Percentiles rank a stretch among this genome's conserved stretches.
Evolutionary conservation across 2,888 invertebrate genomes (phyloP).

Genomic region (Erebia aethiops): DNA sequence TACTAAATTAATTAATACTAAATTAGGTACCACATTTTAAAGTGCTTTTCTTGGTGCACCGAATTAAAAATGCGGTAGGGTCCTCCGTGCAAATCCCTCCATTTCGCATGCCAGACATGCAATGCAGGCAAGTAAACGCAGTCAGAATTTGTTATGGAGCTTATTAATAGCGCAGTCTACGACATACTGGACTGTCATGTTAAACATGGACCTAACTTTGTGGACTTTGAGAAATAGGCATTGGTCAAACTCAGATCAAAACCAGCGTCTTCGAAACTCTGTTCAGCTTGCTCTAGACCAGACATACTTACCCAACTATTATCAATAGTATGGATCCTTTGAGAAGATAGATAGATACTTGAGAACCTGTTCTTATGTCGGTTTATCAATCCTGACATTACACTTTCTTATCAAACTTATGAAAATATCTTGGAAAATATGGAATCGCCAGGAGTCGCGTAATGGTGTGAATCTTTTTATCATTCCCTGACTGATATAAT

Average conservation of each 20-base stretch:
- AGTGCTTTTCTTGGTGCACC: conserved; percentile 20
- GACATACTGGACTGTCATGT: conserved; percentile 36
- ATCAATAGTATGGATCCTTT: too few relatives aligned
- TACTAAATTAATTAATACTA: neutral
- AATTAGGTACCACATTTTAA: conserved; percentile 22
- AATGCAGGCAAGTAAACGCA: conserved; percentile 39
- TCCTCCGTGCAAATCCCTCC: conserved; percentile 37
- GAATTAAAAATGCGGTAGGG: conserved; percentile 35
- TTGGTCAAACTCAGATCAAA: neutral
- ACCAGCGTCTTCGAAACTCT: neutral
- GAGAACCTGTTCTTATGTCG: too few relatives aligned
- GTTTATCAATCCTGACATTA: too few relatives aligned
- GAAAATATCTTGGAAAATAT: too few relatives aligned
- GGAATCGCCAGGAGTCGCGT: too few relatives aligned
- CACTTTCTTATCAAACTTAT: too few relatives aligned
- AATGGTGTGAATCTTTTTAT: neutral
- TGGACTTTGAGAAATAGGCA: conserved; percentile 5
- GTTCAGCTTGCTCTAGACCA: neutral
- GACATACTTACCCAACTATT: too few relatives aligned
- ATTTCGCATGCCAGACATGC: conserved; percentile 39
- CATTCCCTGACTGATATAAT: neutral
- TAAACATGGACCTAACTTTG: conserved; percentile 22
- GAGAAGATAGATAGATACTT: too few relatives aligned
- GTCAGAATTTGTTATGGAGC: conserved; percentile 38
- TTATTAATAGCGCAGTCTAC: conserved; percentile 35